phyloP scores from a whole-genome alignment of 2,797 vertebrate species.

The Lagocephalus sceleratus region DNA sequence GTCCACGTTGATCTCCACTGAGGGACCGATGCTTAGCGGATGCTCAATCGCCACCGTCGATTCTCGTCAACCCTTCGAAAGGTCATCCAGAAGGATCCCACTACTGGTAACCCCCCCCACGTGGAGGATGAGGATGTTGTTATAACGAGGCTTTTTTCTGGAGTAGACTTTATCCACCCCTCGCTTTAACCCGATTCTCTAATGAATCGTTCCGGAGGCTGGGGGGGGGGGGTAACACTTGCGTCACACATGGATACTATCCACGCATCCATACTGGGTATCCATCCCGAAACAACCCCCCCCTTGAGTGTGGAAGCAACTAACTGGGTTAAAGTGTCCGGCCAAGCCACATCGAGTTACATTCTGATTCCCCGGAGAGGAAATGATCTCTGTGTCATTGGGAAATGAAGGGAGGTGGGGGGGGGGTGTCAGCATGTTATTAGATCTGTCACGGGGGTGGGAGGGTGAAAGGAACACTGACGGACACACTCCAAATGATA shows the following conservation, averaged over 20 bases:
- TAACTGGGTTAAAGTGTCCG: conserved; percentile 56
- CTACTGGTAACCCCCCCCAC: too few species aligned
- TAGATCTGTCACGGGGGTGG: too few species aligned
- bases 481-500: too few species aligned
- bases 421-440: conserved; percentile 2
- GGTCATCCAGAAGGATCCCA: too few species aligned
- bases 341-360: conserved; percentile 59
- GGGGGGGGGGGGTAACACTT: conserved; percentile 28
- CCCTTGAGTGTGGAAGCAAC: conserved; percentile 22
- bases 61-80: too few species aligned
- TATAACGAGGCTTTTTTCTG: background rate
- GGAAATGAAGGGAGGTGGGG: conserved; percentile 48
- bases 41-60: too few species aligned
- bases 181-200: conserved; percentile 5
- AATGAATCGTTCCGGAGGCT: conserved; percentile 18
- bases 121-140: too few species aligned
- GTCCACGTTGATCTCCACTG: too few species aligned
- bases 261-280: conserved; percentile 4
- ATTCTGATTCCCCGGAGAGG: conserved; percentile 30
- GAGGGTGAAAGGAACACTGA: background rate
- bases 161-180: background rate
- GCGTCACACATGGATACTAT: background rate
- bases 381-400: conserved; percentile 55
- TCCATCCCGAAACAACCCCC: conserved; percentile 9
- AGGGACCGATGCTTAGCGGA: too few species aligned